Evolutionary conservation across 2,888 invertebrate species (phyloP).

Genomic region (Clistopyga incitator): DNA sequence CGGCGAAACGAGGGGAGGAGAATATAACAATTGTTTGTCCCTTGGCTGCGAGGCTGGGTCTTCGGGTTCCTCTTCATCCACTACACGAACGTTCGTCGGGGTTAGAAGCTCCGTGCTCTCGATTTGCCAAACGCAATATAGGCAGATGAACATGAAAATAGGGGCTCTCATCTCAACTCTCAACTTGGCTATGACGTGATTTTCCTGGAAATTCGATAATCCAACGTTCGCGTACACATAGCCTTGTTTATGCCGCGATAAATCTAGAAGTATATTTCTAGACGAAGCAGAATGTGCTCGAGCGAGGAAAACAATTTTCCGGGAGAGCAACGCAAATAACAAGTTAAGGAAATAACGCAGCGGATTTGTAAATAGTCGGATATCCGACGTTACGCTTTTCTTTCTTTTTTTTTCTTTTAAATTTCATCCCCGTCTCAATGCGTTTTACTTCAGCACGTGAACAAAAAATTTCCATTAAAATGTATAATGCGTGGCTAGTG

Average conservation of each 20-base stretch:
- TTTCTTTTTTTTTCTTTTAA: background rate
- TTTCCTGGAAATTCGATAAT: conserved; percentile 60
- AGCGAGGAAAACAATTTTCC: conserved; percentile 26
- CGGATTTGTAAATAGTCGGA: conserved; percentile 10
- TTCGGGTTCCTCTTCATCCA: conserved; percentile 27
- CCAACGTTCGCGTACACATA: background rate
- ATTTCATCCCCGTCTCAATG: background rate
- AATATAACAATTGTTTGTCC: conserved; percentile 72
- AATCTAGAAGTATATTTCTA: background rate
- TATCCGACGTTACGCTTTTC: background rate
- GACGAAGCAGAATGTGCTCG: background rate
- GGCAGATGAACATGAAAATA: conserved; percentile 65
- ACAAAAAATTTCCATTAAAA: conserved; percentile 43
- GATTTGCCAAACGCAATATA: conserved; percentile 65
- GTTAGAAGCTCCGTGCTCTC: conserved; percentile 24
- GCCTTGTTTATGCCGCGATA: conserved; percentile 51
- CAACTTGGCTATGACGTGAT: conserved; percentile 43
- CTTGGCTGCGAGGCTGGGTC: conserved; percentile 63
- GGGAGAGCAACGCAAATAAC: conserved; percentile 31
- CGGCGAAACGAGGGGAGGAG: conserved; percentile 85
- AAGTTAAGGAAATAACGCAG: conserved; percentile 35
- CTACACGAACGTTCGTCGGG: background rate
- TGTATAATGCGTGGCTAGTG: background rate
- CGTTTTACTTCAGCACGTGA: background rate
- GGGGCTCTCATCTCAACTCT: conserved; percentile 66